Conservation (phyloP, 2,888 invertebrate genomes). For the Acrobasis consociella region DNA sequence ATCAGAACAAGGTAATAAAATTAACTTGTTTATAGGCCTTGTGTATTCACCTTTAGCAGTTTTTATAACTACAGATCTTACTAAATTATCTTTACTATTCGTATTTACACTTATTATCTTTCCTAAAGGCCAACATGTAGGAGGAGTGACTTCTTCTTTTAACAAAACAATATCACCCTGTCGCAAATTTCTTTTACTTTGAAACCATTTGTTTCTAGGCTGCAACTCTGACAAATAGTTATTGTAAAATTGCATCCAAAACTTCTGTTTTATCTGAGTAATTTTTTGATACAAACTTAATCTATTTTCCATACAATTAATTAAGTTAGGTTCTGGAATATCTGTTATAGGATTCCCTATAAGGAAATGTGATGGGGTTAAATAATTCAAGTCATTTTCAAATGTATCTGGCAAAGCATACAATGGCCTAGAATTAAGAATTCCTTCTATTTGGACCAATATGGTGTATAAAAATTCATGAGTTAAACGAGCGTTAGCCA, state of each 20-base stretch:
- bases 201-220: conserved; percentile 3
- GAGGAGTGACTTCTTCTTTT: background rate
- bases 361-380: no score
- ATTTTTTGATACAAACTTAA: conserved; percentile 6
- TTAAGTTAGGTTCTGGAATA: no score
- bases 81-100: background rate
- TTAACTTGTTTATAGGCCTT: background rate
- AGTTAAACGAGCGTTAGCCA: background rate
- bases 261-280: conserved; percentile 9
- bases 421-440: no score
- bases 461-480: no score
- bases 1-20: background rate
- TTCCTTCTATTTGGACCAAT: no score
- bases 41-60: background rate
- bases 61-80: conserved; percentile 2
- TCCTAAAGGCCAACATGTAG: no score
- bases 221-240: background rate
- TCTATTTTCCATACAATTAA: background rate
- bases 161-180: conserved; percentile 4
- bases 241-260: background rate
- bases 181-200: background rate
- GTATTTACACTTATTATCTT: background rate
- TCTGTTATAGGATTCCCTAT: no score
- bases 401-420: no score
- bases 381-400: no score